Base-by-base conservation (phyloP, 2,113 vertebrate genomes). In the Alethe diademata region DNA sequence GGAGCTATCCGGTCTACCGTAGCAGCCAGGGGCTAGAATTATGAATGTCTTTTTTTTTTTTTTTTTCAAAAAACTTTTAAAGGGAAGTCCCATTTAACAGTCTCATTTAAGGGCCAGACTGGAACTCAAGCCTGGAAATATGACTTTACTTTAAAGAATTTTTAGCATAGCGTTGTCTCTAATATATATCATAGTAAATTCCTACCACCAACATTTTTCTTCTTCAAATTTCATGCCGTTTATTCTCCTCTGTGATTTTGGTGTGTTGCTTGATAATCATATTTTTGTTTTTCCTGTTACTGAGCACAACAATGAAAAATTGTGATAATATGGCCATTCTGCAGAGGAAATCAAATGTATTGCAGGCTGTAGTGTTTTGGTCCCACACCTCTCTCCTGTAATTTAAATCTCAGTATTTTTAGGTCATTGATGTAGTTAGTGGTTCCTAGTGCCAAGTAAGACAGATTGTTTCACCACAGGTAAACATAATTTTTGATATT, bases 401-500 rank as follows among this genome's bases (percentile, higher is more conserved):
- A 93, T 85, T 92, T 93, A 84, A 92, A 87, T 92, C 62, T 64
- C 47, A 47, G 24, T 95, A 96, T 95, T 96, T 94, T 95, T 92
- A 86, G 93, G 73, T 48, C 64, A 42, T 67, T 93, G 96, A 96
- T 96, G 87, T 85, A 96, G 93, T 96, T 96, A 88, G 84, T 91
- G 75, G 51, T 79, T 95, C 73, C 90, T 64, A 53, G 78, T 93
- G 95, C 95, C 96, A 96, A 92, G 66, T 64, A 85, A 96, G 93
- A 94, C 88, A 94, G 94, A 97, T 97, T 91, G 93, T 91, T 95
- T 96, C 96, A 89, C 86, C 42, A 54, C 83, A 86, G 89, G 93
- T 94, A 95, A 94, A 96, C 56, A 48, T 70, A 69, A 93, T 96
- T 97, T 92, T 88, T 74, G 74, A 62, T 91, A 92, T 94, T 94